These are phyloP conservation scores for Drosophila nebulosa DNA, from an alignment of 1,140 invertebrate species.

Conservation along the genomic window DNA sequence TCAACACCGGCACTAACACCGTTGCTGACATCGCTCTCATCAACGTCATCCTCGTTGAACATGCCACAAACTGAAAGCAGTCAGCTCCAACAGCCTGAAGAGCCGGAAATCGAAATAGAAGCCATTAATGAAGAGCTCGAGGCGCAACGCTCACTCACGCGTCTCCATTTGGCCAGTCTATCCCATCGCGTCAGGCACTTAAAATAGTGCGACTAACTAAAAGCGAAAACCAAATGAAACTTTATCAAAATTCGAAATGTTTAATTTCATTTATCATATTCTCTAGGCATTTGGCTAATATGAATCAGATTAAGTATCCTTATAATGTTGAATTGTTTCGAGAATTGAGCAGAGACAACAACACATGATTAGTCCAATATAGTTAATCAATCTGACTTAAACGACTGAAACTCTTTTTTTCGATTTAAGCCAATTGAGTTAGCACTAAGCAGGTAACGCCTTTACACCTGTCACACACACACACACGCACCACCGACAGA, in stretches of 20 bases:
- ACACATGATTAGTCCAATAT: too few relatives aligned
- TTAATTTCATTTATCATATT: too few relatives aligned
- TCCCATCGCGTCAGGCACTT: not conserved
- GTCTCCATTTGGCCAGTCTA: not conserved
- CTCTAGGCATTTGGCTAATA: too few relatives aligned
- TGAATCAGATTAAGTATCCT: too few relatives aligned
- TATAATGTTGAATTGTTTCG: too few relatives aligned
- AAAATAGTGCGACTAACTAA: not conserved
- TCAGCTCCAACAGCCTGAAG: not conserved
- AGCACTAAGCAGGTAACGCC: not conserved
- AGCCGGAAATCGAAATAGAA: not conserved
- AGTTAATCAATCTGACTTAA: too few relatives aligned
- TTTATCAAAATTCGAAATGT: too few relatives aligned
- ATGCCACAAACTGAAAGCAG: not conserved
- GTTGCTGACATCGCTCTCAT: not conserved
- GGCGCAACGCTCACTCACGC: not conserved
- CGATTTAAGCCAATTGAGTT: not conserved
- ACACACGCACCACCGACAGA: not conserved
- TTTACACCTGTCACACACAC: not conserved
- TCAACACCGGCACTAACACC: not conserved
- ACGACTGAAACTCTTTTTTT: too few relatives aligned
- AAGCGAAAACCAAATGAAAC: too few relatives aligned
- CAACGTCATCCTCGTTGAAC: not conserved
- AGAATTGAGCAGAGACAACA: too few relatives aligned
- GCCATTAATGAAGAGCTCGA: constrained; percentile 4